phyloP scores from a whole-genome alignment of 2,113 vertebrate genomes.

The Parus major region DNA sequence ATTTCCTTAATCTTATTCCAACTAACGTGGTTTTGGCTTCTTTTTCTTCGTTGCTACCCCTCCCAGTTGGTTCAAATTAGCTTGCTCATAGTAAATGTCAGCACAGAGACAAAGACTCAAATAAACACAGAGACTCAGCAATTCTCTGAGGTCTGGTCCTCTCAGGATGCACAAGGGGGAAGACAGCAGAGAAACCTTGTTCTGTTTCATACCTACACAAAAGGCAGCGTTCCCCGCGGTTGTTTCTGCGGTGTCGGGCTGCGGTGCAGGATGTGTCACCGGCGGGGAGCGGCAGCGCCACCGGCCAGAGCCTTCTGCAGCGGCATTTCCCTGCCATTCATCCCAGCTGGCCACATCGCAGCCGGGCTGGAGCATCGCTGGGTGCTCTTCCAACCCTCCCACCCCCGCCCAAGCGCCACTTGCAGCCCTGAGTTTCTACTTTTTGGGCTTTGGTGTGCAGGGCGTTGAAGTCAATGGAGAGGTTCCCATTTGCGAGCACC shows the following conservation, averaged over 20 bases:
- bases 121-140: neutral
- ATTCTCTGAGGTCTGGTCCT: neutral
- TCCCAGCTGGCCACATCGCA: neutral
- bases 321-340: neutral
- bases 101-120: neutral
- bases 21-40: neutral
- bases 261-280: neutral
- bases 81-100: neutral
- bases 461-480: neutral
- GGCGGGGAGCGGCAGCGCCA: neutral
- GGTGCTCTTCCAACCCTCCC: neutral
- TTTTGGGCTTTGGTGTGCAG: neutral
- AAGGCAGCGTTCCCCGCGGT: neutral
- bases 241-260: neutral
- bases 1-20: slow-evolving; percentile 17
- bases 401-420: neutral
- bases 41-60: neutral
- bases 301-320: neutral
- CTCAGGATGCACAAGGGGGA: neutral
- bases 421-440: neutral
- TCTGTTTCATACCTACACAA: slow-evolving; percentile 14
- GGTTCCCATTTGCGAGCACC: neutral
- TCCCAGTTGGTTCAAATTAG: slow-evolving; percentile 14
- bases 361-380: neutral
- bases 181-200: neutral